phyloP scores from a whole-genome alignment of 1,140 invertebrate species.

The Campoletis sonorensis region DNA sequence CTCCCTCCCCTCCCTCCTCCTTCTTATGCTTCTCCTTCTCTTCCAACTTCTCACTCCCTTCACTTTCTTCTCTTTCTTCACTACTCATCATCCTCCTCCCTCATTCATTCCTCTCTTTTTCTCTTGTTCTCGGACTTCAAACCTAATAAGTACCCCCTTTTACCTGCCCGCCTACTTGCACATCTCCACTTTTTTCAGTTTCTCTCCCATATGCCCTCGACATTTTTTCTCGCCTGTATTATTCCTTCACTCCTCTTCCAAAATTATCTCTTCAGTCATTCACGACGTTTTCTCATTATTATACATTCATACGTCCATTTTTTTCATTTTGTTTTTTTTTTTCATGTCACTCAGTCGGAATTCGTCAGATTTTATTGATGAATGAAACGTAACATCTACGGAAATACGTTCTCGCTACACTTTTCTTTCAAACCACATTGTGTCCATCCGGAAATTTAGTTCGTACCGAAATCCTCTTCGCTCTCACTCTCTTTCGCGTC shows the following conservation, averaged over 20 bases:
- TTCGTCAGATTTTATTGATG: too few species aligned
- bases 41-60: conserved; percentile 1
- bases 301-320: too few species aligned
- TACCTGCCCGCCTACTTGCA: conserved; percentile 35
- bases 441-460: too few species aligned
- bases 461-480: too few species aligned
- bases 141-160: conserved; percentile 48
- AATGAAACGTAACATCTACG: too few species aligned
- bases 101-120: conserved; percentile 21
- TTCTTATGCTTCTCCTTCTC: conserved; percentile 1
- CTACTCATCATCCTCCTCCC: conserved; percentile 26
- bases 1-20: not conserved
- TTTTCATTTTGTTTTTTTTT: too few species aligned
- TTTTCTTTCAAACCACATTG: too few species aligned
- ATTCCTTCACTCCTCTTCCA: not conserved
- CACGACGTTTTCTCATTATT: too few species aligned
- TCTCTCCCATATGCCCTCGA: not conserved
- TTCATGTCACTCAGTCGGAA: too few species aligned
- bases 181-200: not conserved
- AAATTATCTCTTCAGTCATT: conserved; percentile 37
- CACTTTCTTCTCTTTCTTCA: not conserved
- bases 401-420: too few species aligned
- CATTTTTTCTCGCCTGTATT: conserved; percentile 1
- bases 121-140: conserved; percentile 28
- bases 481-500: too few species aligned